These are phyloP conservation scores for Ophiodon elongatus DNA, from an alignment of 2,113 vertebrate genomes.

Conservation along the genomic window DNA sequence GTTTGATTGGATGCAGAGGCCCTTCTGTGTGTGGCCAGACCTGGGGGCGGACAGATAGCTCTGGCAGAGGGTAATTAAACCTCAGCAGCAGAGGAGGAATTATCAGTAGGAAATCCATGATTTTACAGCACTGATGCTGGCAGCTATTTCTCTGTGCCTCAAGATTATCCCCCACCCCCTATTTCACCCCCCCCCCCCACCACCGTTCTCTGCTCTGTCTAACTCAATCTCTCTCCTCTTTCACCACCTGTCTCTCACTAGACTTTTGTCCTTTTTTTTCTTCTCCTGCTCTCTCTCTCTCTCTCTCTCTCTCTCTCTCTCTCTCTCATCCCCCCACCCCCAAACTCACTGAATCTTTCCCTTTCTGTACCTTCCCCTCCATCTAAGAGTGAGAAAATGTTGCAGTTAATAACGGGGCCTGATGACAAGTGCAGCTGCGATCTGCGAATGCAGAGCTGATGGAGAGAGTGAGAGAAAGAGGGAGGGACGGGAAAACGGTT, in stretches of 20 bases:
- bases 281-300: background rate
- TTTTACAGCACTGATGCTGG: conserved; percentile 51
- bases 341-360: conserved; percentile 19
- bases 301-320: background rate
- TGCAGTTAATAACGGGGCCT: conserved; percentile 71
- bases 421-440: conserved; percentile 76
- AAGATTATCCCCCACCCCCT: conserved; percentile 18
- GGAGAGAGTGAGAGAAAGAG: conserved; percentile 14
- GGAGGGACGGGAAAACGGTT: conserved; percentile 30
- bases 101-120: conserved; percentile 54
- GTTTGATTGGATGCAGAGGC: conserved; percentile 69
- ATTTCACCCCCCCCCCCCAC: background rate
- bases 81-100: conserved; percentile 51
- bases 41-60: conserved; percentile 53
- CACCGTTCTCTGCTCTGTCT: conserved; percentile 21
- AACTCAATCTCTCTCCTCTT: conserved; percentile 36
- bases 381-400: conserved; percentile 58
- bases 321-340: background rate
- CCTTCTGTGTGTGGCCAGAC: conserved; percentile 39
- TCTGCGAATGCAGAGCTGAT: conserved; percentile 60
- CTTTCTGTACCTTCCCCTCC: conserved; percentile 48
- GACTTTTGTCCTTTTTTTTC: conserved; percentile 12
- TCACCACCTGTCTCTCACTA: conserved; percentile 48
- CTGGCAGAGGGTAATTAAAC: conserved; percentile 70
- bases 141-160: conserved; percentile 23